Percentiles rank a stretch among this genome's conserved stretches.
Evolutionary conservation across 37 sponge, comb jelly and placozoan species (phyloP).

Genomic region (Eunapius fragilis): DNA sequence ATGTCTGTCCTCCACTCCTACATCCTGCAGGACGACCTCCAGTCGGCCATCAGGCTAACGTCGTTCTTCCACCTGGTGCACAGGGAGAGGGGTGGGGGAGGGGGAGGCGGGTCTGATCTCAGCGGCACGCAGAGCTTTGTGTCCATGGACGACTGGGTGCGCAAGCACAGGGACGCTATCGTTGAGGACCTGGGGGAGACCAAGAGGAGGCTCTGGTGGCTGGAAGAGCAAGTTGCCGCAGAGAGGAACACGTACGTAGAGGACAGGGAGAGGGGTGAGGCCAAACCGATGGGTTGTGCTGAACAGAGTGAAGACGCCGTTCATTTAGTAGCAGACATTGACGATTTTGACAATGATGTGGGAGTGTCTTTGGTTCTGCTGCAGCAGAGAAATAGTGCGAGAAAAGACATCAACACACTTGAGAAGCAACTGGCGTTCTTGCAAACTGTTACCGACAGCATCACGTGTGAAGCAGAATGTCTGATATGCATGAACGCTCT

Average conservation of each 20-base stretch:
- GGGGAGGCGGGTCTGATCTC: neutral
- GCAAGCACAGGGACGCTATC: neutral
- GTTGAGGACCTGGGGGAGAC: neutral
- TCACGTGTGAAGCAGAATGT: neutral
- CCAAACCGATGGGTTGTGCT: neutral
- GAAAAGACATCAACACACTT: neutral
- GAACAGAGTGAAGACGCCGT: neutral
- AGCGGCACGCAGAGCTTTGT: neutral
- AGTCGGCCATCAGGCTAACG: neutral
- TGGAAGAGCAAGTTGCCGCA: neutral
- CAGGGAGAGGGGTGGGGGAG: neutral
- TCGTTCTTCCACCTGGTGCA: constrained; percentile 1
- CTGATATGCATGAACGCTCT: constrained; percentile 1
- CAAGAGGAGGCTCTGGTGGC: neutral
- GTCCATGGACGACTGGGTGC: constrained; percentile 4
- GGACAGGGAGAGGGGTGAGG: neutral
- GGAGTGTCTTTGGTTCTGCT: neutral
- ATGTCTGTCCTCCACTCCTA: neutral
- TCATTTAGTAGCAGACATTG: neutral
- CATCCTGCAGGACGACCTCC: constrained; percentile 2
- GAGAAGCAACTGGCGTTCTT: neutral
- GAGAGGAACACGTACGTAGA: neutral
- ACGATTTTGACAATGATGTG: neutral
- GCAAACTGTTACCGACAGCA: neutral
- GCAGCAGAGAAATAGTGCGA: neutral